A percentile compares a stretch with the other conserved stretches of the same genome.
phyloP scores from a whole-genome alignment of 2,113 vertebrate genomes.

The Fulica atra region DNA sequence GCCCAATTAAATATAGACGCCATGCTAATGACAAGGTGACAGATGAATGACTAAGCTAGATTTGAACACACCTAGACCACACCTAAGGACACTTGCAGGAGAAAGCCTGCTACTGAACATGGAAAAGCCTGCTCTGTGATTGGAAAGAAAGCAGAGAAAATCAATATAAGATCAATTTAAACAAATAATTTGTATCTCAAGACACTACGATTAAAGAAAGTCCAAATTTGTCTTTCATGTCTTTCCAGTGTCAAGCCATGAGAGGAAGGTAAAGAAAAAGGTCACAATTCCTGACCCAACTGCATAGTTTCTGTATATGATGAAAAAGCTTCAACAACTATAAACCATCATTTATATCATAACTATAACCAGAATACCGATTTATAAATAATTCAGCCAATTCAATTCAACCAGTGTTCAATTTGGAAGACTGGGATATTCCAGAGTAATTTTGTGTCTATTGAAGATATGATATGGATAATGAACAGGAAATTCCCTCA shows the following conservation, averaged over 20 bases:
- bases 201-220: background rate
- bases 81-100: slow-evolving; percentile 24
- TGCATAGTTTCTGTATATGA: background rate
- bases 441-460: background rate
- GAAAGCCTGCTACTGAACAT: slow-evolving; percentile 14
- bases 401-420: background rate
- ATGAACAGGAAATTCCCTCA: background rate
- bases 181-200: background rate
- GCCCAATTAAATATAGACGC: slow-evolving; percentile 68
- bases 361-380: background rate
- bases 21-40: slow-evolving; percentile 61
- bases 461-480: background rate
- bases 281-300: background rate
- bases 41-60: slow-evolving; percentile 41
- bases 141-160: slow-evolving; percentile 4
- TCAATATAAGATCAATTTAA: background rate
- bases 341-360: background rate
- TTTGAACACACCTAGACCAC: slow-evolving; percentile 62
- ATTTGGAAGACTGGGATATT: background rate
- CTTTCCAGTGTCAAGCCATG: background rate
- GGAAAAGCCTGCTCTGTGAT: background rate
- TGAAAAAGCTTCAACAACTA: background rate
- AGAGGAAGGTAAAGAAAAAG: background rate
- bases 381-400: background rate
- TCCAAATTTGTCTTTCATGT: background rate